Evolutionary conservation across 2,113 vertebrate genomes (phyloP), one percentile per base, ranked within the genome.

Genomic region (Mirounga angustirostris): DNA sequence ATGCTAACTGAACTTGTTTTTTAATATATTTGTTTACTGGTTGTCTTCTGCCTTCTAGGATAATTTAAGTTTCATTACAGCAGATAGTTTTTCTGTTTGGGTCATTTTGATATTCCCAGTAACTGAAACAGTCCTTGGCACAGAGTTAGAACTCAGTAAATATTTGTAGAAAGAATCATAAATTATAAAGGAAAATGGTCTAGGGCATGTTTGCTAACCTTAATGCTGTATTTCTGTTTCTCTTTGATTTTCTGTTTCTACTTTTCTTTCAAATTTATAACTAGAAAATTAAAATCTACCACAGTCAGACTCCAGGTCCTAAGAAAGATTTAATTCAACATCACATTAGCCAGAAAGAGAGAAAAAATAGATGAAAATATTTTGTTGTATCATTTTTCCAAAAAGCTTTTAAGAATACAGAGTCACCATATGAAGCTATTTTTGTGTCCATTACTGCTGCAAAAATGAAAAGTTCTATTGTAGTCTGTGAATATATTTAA

Each of bases 301-400:
- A 94, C 84, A 96, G 58, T 86, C 19, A 95, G 95, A 92, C 28
- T 74, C 14, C 13, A 86, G 83, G 95, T 86, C 4, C 67, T 0
- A 2, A 79, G 59, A 90, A 91, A 96, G 95, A 63, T 95, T 97
- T 95, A 96, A 56, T 83, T 82, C 11, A 91, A 58, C 0, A 1
- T 95, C 92, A 85, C 69, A 74, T 96, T 98, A 96, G 69, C 74
- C 46, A 94, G 74, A 96, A 7, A 97, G 84, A 97, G 85, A 94
- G 79, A 95, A 79, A 80, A 98, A 98, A 98, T 78, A 93, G 65
- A 78, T 89, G 40, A 96, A 95, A 79, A 91, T 30, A 80, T 95
- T 97, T 86, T 4, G 33, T 95, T 59, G 1, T 85, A 85, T 95
- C 71, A 59, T 97, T 98, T 97, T 91, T 91, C 33, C 30, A 71